Evolutionary conservation across 2,797 vertebrate species (phyloP), one percentile per base, ranked within the genome.

Genomic region (Syngnathus rostellatus): DNA sequence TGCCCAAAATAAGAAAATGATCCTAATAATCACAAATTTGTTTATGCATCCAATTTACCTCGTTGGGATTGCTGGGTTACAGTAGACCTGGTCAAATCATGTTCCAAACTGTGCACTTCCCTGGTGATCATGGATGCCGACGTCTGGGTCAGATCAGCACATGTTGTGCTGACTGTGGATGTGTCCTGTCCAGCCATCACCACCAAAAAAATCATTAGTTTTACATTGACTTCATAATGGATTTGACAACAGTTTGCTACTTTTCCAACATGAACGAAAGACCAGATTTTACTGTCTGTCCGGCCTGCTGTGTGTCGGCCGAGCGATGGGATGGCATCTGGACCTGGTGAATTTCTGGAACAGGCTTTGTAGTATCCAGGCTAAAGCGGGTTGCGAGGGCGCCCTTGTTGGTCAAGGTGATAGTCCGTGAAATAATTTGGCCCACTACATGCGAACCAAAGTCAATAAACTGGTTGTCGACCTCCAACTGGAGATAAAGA

Each of bases 371-470:
- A 0, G 63, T 75, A 61, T 86, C 84, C 75, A 98, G 72, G 72
- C 16, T 79, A 86, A 96, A 98, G 45, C 1, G 48, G 0, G 93
- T 91, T 81, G 91, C 92, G 83, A 94, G 68, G 58, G 93, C 94
- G 19, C 97, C 97, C 5, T 68, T 75, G 81, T 98, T 99, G 78
- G 87, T 93, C 89, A 99, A 81, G 38, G 80, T 94, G 90, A 98
- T 79, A 69, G 79, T 73, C 83, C 71, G 90, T 81, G 91, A 91
- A 76, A 94, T 80, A 41, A 86, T 93, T 81, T 98, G 92, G 55
- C 96, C 95, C 67, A 98, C 92, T 69, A 95, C 86, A 9, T 93
- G 91, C 68, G 88, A 90, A 64, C 96, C 95, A 10, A 98, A 97
- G 82, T 94, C 91, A 68, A 98, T 74, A 74, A 91, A 83, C 76